phyloP scores from a whole-genome alignment of 2,888 invertebrate species.

The Teleiodes luculella region DNA sequence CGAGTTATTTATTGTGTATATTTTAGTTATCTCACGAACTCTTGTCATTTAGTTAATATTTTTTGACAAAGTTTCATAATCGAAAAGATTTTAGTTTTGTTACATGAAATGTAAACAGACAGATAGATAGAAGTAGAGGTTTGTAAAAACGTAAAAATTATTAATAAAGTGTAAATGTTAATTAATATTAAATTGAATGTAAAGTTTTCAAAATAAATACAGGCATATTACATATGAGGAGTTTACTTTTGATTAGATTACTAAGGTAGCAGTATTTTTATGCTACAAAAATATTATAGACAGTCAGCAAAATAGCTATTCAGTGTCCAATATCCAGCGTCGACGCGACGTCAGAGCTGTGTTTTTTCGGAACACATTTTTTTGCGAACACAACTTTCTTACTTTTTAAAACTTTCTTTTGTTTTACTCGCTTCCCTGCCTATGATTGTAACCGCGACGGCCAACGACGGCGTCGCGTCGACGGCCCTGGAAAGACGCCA shows the following conservation, averaged over 20 bases:
- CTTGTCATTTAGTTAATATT: conserved; percentile 3
- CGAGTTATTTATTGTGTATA: conserved; percentile 8
- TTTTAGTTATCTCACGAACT: conserved; percentile 2
- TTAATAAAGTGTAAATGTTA: conserved; percentile 35
- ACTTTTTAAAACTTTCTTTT: too few relatives aligned
- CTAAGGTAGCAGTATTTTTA: too few relatives aligned
- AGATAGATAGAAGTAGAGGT: conserved; percentile 25
- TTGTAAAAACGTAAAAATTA: conserved; percentile 33
- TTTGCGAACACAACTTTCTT: too few relatives aligned
- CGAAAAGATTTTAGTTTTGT: conserved; percentile 9
- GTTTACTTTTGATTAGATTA: neutral
- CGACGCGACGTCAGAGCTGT: too few relatives aligned
- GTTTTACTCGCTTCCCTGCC: too few relatives aligned
- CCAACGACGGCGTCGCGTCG: too few relatives aligned
- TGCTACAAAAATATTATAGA: too few relatives aligned
- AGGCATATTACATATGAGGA: conserved; percentile 25
- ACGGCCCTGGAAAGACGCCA: too few relatives aligned
- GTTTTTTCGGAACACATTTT: too few relatives aligned
- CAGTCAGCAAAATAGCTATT: too few relatives aligned
- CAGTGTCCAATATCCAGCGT: too few relatives aligned
- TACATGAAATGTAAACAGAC: conserved; percentile 30
- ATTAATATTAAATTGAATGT: conserved; percentile 37
- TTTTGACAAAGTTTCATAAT: conserved; percentile 18
- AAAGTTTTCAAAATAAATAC: conserved; percentile 41
- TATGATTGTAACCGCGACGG: too few relatives aligned